Evolutionary conservation across 2,113 vertebrate species (phyloP), one percentile per base, ranked within the genome.

Genomic region (Menidia beryllina): DNA sequence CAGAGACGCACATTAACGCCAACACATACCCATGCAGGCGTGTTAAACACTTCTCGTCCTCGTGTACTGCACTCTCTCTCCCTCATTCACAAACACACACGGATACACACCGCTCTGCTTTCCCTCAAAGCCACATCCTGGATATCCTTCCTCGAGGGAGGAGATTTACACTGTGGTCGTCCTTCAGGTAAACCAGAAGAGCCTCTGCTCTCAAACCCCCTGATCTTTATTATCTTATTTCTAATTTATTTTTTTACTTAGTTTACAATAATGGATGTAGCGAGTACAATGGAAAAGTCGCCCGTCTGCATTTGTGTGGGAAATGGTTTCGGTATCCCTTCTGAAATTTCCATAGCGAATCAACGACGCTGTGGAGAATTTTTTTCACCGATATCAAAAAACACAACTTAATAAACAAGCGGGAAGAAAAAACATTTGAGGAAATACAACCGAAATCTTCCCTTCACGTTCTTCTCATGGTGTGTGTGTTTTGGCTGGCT

Each of bases 111-210:
- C 63, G 61, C 57, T 81, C 69, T 73, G 74, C 81, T 91, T 89
- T 81, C 64, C 63, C 75, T 89, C 25, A 68, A 84, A 87, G 67
- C 90, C 90, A 89, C 89, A 91, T 89, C 89, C 89, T 91, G 86
- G 80, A 87, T 79, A 70, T 86, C 83, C 85, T 75, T 82, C 75
- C 84, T 85, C 78, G 65, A 58, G 83, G 73, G 81, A 79, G 83
- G 80, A 77, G 83, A 85, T 90, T 89, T 90, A 91, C 89, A 89
- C 86, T 88, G 90, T 81, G 90, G 90, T 88, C 25, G 79, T 83
- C 70, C 85, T 91, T 87, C 91, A 92, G 91, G 91, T 92, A 82
- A 86, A 88, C 73, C 85, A 68, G 63, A 64, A 84, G 83, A 89
- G 57, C 75, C 50, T 72, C 51, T 27, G 38, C 57, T 53, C 74